phyloP scores from a whole-genome alignment of 2,888 invertebrate genomes.

The Harmothoe impar region DNA sequence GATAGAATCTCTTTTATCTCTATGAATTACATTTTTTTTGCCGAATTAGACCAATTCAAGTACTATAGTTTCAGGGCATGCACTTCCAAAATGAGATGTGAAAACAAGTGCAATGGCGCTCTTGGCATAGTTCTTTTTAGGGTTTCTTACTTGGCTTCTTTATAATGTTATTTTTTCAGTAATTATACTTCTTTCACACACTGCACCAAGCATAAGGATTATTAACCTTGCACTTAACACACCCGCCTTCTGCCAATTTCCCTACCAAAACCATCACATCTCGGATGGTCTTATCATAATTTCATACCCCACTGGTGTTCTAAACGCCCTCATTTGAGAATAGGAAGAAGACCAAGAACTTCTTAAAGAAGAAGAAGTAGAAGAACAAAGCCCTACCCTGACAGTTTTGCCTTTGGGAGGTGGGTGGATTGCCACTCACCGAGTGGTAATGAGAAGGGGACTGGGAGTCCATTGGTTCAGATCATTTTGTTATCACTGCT shows the following conservation, averaged over 20 bases:
- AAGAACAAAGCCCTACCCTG: neutral
- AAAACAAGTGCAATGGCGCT: too few species aligned
- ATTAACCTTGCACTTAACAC: too few species aligned
- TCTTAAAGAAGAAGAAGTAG: neutral
- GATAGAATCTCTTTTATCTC: too few species aligned
- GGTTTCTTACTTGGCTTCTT: too few species aligned
- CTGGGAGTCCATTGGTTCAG: neutral
- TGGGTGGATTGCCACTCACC: neutral
- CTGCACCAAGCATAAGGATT: too few species aligned
- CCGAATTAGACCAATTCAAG: too few species aligned
- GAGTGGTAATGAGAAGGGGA: neutral
- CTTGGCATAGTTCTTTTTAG: too few species aligned
- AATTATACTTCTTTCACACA: too few species aligned
- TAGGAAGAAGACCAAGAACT: neutral
- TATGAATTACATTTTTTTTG: too few species aligned
- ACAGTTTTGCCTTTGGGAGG: neutral
- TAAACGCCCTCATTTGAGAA: neutral
- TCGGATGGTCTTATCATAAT: neutral
- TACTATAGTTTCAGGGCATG: too few species aligned
- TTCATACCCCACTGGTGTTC: neutral
- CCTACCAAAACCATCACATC: neutral
- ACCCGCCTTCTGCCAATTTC: neutral
- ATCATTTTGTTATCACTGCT: constrained; percentile 52
- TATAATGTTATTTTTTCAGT: too few species aligned
- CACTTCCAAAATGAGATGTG: too few species aligned